These are phyloP conservation scores for Chitala chitala DNA, from an alignment of 2,113 vertebrate genomes.

Conservation along the genomic window DNA sequence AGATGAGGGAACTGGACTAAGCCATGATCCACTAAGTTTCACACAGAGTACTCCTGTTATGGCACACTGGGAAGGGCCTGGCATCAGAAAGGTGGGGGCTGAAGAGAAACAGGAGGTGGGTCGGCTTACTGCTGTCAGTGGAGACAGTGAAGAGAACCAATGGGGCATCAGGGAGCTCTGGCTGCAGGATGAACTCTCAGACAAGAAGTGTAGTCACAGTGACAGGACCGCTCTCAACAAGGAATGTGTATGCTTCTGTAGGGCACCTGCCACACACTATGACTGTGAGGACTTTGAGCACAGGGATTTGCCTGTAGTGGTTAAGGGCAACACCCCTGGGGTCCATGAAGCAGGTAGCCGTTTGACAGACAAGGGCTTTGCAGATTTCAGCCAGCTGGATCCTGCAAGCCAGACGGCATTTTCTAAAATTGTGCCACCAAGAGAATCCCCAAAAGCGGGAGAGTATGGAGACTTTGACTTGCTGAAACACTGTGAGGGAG, in stretches of 20 bases:
- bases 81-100: conserved; percentile 21
- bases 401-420: conserved; percentile 29
- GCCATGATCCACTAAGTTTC: not conserved
- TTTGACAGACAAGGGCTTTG: conserved; percentile 45
- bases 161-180: conserved; percentile 17
- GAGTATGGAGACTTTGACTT: conserved; percentile 63
- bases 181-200: not conserved
- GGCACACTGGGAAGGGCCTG: not conserved
- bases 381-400: conserved; percentile 45
- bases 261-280: conserved; percentile 41
- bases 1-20: conserved; percentile 6
- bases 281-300: conserved; percentile 60
- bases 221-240: conserved; percentile 39
- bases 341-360: no score
- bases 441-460: conserved; percentile 43
- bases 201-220: conserved; percentile 19
- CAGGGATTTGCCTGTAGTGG: conserved; percentile 39
- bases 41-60: conserved; percentile 4
- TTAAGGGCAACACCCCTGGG: conserved; percentile 60
- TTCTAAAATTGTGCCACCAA: conserved; percentile 34
- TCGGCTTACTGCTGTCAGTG: not conserved
- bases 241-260: conserved; percentile 50
- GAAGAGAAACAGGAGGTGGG: conserved; percentile 17
- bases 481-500: conserved; percentile 45
- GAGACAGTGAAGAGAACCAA: conserved; percentile 36